Evolutionary conservation across 1,140 invertebrate species (phyloP).

Genomic region (Elymnias hypermnestra): DNA sequence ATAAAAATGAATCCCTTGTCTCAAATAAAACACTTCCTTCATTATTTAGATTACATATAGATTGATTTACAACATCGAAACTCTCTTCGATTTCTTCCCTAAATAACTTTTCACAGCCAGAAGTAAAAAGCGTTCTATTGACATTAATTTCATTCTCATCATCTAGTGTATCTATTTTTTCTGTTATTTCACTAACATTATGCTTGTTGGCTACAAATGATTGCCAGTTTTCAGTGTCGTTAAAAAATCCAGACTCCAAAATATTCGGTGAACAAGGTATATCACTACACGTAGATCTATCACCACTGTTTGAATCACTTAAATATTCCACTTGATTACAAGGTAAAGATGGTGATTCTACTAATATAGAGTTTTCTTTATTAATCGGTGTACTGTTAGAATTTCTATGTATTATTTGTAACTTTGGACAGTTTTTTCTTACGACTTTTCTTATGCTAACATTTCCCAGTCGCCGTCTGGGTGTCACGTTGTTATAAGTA

Average conservation of each 20-base stretch:
- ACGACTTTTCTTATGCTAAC: neutral
- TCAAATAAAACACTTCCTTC: slow-evolving; percentile 43
- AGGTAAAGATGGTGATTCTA: slow-evolving; percentile 50
- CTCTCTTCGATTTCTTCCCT: slow-evolving; percentile 40
- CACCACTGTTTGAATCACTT: slow-evolving; percentile 36
- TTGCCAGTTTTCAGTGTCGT: slow-evolving; percentile 37
- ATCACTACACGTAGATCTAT: slow-evolving; percentile 32
- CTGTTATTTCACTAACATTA: slow-evolving; percentile 19
- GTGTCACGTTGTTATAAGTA: slow-evolving; percentile 26
- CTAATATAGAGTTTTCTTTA: slow-evolving; percentile 13
- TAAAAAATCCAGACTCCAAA: slow-evolving; percentile 27
- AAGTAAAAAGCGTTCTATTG: slow-evolving; percentile 18
- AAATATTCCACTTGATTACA: slow-evolving; percentile 65
- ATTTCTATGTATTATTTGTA: neutral
- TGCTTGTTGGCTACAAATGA: slow-evolving; percentile 30
- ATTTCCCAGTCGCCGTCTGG: slow-evolving; percentile 48
- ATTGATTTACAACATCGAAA: slow-evolving; percentile 52
- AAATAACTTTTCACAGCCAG: slow-evolving; percentile 30
- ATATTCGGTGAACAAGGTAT: slow-evolving; percentile 45
- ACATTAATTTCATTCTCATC: slow-evolving; percentile 24
- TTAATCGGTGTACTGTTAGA: slow-evolving; percentile 29
- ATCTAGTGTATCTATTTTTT: too few relatives aligned
- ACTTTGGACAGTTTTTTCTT: neutral
- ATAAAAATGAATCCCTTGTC: slow-evolving; percentile 53
- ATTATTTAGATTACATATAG: slow-evolving; percentile 37